Conservation (phyloP, 2,113 vertebrate species). For the Oreochromis spilurus region DNA sequence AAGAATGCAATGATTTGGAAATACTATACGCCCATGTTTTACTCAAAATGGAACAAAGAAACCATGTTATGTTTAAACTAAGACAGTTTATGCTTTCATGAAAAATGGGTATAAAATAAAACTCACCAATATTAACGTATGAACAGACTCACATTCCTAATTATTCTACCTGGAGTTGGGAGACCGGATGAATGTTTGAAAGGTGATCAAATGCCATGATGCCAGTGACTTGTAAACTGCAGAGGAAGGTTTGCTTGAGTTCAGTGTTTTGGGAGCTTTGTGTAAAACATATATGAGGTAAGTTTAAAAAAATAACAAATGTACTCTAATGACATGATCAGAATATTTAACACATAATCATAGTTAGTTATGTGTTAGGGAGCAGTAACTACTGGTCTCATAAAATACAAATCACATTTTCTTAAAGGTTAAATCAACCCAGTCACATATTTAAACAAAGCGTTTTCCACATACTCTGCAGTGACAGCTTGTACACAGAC, state of each 20-base stretch:
- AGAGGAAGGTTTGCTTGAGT: not conserved
- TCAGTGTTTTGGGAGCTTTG: not conserved
- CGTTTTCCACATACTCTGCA: not conserved
- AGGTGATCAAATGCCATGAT: not conserved
- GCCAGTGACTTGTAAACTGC: not conserved
- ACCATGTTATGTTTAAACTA: not conserved
- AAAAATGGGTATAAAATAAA: not conserved
- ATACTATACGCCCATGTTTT: fast-evolving
- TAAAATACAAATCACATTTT: not conserved
- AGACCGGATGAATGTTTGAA: not conserved
- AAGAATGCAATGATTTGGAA: not conserved
- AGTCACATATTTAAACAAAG: not conserved
- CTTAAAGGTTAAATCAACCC: not conserved
- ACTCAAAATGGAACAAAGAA: not conserved
- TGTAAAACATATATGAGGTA: not conserved
- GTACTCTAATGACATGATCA: not conserved
- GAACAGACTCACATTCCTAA: not conserved
- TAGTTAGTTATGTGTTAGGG: not conserved
- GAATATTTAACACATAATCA: not conserved
- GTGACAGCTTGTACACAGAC: not conserved
- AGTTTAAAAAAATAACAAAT: not conserved
- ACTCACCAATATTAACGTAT: not conserved
- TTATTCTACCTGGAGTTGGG: not conserved
- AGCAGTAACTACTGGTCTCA: not conserved
- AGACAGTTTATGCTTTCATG: not conserved